Base-by-base conservation (phyloP, 2,797 vertebrate species). In the Enteromius unitaeniatus region DNA sequence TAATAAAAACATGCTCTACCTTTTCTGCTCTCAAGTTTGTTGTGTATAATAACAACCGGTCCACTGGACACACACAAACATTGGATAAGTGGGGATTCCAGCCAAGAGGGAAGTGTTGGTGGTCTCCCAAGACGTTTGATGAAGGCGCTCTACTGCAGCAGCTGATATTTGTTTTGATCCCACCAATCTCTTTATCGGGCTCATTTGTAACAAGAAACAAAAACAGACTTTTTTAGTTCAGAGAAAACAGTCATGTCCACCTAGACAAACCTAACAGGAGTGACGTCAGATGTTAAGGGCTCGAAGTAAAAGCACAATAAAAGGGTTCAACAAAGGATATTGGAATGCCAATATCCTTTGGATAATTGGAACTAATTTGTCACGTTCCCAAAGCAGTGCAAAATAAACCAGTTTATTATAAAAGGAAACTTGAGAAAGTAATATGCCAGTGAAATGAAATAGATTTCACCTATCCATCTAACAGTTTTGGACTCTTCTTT, bases 1-100 rank as follows among this genome's bases (percentile, higher is more conserved):
- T 94, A 95, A 96, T 94, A 93, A 93, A 96, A 96, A 96, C 94
- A 95, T 92, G 93, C 95, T 95, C 94, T 95, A 93, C 93, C 94
- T 92, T 92, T 94, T 92, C 93, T 90, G 53, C 92, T 89, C 94
- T 80, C 60, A 84, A 78, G 79, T 80, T 80, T 79, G 84, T 77
- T 62, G 60, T 79, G 94, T 94, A 90, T 90, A 90, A 91, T 93
- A 95, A 94, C 92, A 92, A 93, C 91, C 89, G 78, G 91, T 90
- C 91, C 90, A 91, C 92, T 93, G 92, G 60, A 89, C 86, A 88
- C 87, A 89, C 87, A 89, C 86, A 89, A 84, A 88, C 72, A 60
- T 78, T 82, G 85, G 86, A 79, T 85, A 85, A 40, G 67, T 69
- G 70, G 84, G 86, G 84, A 84, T 65, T 58, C 37, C 82, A 77